Conservation (phyloP, 2,888 invertebrate genomes). For the Argynnis bischoffii region DNA sequence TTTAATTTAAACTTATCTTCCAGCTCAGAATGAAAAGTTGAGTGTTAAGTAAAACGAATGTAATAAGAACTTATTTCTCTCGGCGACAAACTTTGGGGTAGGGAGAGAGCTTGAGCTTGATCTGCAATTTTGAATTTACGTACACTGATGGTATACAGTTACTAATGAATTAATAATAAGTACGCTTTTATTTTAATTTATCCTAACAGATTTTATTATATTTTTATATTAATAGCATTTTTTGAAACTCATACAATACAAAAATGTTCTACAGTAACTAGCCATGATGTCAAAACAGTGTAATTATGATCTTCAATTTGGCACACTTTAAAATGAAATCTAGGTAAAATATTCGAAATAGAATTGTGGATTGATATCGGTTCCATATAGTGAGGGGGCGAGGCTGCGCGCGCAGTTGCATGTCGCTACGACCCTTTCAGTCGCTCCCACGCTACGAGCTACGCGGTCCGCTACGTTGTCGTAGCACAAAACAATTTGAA, state of each 20-base stretch:
- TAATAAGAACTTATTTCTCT: conserved; percentile 11
- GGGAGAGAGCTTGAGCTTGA: not conserved
- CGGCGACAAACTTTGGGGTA: conserved; percentile 10
- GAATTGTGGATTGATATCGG: conserved; percentile 75
- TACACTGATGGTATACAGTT: too few relatives aligned
- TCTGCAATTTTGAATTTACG: not conserved
- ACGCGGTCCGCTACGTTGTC: conserved; percentile 64
- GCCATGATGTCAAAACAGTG: not conserved
- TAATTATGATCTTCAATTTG: conserved; percentile 24
- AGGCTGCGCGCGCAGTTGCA: conserved; percentile 76
- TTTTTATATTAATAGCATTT: too few relatives aligned
- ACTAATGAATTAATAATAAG: too few relatives aligned
- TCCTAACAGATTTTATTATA: too few relatives aligned
- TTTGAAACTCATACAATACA: too few relatives aligned
- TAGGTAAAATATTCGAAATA: conserved; percentile 66
- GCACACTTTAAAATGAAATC: conserved; percentile 54
- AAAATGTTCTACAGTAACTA: too few relatives aligned
- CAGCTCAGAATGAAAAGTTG: conserved; percentile 10
- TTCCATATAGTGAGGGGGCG: conserved; percentile 72
- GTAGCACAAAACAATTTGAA: conserved; percentile 57
- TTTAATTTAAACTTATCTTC: conserved; percentile 20
- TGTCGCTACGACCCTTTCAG: conserved; percentile 68
- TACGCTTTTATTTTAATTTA: too few relatives aligned
- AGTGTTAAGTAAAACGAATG: conserved; percentile 22
- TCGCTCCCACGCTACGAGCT: conserved; percentile 67